Conservation (phyloP, 1,140 invertebrate genomes). For the Heterodera schachtii region DNA sequence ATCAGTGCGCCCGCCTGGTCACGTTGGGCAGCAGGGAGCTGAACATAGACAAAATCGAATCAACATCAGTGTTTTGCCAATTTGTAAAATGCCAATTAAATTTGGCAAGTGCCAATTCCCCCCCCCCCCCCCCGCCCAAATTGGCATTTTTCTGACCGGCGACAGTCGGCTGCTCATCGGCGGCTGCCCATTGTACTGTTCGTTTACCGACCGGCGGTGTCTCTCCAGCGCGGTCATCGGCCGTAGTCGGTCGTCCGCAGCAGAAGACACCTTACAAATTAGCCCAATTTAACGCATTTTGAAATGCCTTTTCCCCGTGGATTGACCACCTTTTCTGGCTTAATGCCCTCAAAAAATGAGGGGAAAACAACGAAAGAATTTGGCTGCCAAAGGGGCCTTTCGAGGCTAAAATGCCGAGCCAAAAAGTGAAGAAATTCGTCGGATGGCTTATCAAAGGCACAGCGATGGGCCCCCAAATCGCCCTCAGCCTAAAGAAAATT, state of each 20-base stretch:
- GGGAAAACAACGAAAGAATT: constrained; percentile 45
- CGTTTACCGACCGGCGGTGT: constrained; percentile 14
- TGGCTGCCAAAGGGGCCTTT: constrained; percentile 43
- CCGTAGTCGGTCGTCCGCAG: neutral
- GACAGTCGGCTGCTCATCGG: constrained; percentile 1
- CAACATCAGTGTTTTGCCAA: neutral
- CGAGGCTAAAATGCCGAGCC: constrained; percentile 31
- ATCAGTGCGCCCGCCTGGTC: constrained; percentile 44
- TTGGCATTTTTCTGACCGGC: neutral
- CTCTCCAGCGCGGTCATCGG: constrained; percentile 22
- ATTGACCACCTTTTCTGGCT: constrained; percentile 20
- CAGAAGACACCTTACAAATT: neutral
- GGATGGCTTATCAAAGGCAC: constrained; percentile 50
- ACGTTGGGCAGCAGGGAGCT: constrained; percentile 11
- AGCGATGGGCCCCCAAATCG: constrained; percentile 14
- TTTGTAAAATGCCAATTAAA: too few species aligned
- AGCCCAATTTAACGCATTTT: neutral
- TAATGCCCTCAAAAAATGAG: constrained; percentile 37
- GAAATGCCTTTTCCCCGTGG: neutral
- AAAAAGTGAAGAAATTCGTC: constrained; percentile 33
- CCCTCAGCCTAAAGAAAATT: constrained; percentile 30
- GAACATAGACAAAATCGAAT: neutral
- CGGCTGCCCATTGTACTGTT: constrained; percentile 18
- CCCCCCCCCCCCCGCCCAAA: neutral
- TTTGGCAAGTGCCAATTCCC: too few species aligned